Evolutionary conservation across 1,140 invertebrate species (phyloP), one percentile per base, ranked within the genome.

Genomic region (Melipona quadrifasciata): DNA sequence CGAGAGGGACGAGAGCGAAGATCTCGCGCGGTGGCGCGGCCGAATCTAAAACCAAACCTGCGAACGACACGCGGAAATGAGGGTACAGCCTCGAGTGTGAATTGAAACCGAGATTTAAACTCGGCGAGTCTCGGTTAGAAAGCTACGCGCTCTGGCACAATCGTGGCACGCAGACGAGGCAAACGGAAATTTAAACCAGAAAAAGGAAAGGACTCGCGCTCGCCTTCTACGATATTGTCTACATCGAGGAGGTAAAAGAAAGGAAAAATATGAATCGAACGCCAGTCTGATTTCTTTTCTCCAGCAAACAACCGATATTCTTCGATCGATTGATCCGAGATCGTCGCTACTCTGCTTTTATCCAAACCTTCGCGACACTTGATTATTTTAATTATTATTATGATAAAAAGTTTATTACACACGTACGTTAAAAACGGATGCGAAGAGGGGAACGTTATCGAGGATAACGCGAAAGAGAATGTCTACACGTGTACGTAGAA

Each of bases 31-130:
- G n/a, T 12, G 8, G 65, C 1, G 14, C 31, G 73, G 39, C 21
- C 19, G n/a, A 34, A 55, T 31, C 17, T 19, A 55, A 76, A 34
- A 24, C 11, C 31, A 72, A 27, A 64, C 17, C 87, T 92, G 90
- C 70, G 70, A 51, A n/a, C 92, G 93, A 93, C 93, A 93, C 91
- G 86, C 91, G 93, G 91, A 93, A 93, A 93, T 93, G 91, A 93
- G 86, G 77, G 70, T 86, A 57, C 71, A 53, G 24, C 24, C 39
- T 67, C 58, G 55, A 53, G 64, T 47, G 57, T 21, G 75, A 71
- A 90, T 76, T 61, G 64, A 55, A 64, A 86, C 80, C 68, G 51
- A 61, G 72, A 27, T 74, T 27, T 21, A 88, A 88, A 80, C 86
- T 65, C 51, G 81, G 57, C 68, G 68, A 61, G 51, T 65, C n/a